Evolutionary conservation across 1,140 invertebrate genomes (phyloP).

Genomic region (Bilobella aurantiaca): DNA sequence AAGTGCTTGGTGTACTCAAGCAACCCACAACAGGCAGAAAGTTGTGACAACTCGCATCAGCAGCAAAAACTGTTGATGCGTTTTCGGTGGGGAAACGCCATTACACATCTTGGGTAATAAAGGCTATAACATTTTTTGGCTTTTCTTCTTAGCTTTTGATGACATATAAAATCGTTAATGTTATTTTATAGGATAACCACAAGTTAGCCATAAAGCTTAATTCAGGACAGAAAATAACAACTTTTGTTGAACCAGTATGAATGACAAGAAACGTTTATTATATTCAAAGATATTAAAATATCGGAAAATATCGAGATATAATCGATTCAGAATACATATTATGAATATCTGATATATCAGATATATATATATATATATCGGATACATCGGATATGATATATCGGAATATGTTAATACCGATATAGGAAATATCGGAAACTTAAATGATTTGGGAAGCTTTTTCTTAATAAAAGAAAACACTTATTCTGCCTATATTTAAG

Average conservation of each 20-base stretch:
- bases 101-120: neutral
- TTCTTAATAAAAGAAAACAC: too few species aligned
- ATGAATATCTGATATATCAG: neutral
- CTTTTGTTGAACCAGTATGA: neutral
- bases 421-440: too few species aligned
- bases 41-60: too few species aligned
- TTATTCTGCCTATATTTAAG: too few species aligned
- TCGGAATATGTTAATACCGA: neutral
- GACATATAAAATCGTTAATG: neutral
- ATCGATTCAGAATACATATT: neutral
- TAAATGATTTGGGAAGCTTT: too few species aligned
- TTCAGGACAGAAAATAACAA: neutral
- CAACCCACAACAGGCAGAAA: too few species aligned
- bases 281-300: neutral
- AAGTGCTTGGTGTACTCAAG: too few species aligned
- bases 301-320: neutral
- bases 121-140: too few species aligned
- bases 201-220: slow-evolving; percentile 1
- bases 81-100: too few species aligned
- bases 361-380: neutral
- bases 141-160: neutral
- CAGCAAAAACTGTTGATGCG: too few species aligned
- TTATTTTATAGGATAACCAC: neutral
- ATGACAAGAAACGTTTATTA: too few species aligned
- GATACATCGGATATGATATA: neutral